Conservation (phyloP, 2,888 invertebrate genomes). For the Hydrotaea cyrtoneurina region DNA sequence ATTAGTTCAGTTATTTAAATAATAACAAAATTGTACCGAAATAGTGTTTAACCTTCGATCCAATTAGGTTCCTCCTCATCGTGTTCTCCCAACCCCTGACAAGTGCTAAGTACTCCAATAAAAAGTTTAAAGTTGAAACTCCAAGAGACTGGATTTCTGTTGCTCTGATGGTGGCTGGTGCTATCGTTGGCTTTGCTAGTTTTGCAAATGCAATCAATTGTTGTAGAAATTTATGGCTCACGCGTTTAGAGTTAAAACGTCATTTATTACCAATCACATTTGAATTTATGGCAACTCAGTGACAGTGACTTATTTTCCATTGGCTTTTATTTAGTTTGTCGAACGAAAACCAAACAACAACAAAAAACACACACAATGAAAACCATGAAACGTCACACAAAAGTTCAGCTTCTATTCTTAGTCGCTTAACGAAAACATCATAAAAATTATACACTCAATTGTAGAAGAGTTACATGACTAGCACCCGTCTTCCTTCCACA, state of each 20-base stretch:
- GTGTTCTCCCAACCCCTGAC: neutral
- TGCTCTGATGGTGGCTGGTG: neutral
- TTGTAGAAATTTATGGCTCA: constrained; percentile 69
- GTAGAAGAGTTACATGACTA: neutral
- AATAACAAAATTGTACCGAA: too few relatives aligned
- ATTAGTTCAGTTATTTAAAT: too few relatives aligned
- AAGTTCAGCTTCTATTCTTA: constrained; percentile 23
- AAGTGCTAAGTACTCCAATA: constrained; percentile 11
- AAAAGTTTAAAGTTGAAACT: constrained; percentile 14
- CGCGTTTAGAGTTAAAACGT: constrained; percentile 68
- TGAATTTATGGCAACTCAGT: constrained; percentile 69
- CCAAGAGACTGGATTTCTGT: constrained; percentile 2
- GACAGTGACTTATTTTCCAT: constrained; percentile 68
- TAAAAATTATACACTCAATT: constrained; percentile 10
- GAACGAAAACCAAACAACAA: constrained; percentile 30
- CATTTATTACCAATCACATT: constrained; percentile 70
- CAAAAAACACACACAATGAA: constrained; percentile 41
- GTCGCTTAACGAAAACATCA: neutral
- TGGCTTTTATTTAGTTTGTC: constrained; percentile 31
- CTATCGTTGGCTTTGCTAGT: constrained; percentile 14
- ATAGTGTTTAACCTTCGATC: too few relatives aligned
- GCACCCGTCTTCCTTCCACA: neutral
- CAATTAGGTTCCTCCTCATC: too few relatives aligned
- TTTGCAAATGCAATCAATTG: constrained; percentile 56
- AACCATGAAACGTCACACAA: constrained; percentile 39